Evolutionary conservation across 1,140 invertebrate species (phyloP), one percentile per base, ranked within the genome.

Genomic region (Drosophila prosaltans): DNA sequence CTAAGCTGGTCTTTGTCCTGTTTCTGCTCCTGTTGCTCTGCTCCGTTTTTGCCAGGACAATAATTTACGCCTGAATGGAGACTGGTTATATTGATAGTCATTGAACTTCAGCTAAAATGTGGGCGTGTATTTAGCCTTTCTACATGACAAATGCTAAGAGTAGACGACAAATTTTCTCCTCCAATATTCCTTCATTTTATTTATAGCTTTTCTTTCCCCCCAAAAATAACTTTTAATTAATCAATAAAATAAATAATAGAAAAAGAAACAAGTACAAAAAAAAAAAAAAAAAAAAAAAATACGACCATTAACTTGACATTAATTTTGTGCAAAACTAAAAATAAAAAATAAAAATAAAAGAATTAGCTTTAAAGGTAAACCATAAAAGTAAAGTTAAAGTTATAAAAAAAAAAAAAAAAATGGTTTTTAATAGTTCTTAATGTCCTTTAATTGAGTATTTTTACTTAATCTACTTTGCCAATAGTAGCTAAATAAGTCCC

Each of bases 41-140:
- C 9, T 26, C 43, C 39, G 32, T 1, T 54, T 57, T 55, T 68
- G 59, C 65, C 65, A 75, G 74, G 65, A 62, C 68, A 82, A 88
- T 78, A 83, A 83, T 80, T 88, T 64, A 88, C 83, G 83, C 80
- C 69, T 83, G 76, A 88, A 70, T 89, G 77, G 61, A 78, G 72
- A 73, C 64, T 43, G 69, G 77, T 80, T 80, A 79, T 71, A 79
- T 74, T 80, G 72, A 69, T 89, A 88, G 83, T 88, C 84, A 89
- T 88, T 88, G 83, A 89, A 88, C 83, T 88, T 89, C 63, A 80
- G 80, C 62, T 28, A 60, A 77, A 80, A 72, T 72, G 73, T 79
- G 69, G 60, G 76, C 65, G 69, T 75, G 61, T 58, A 36, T 65
- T 41, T 55, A 40, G 36, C 21, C 45, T 51, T 26, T 51, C 9